Evolutionary conservation across 1,140 invertebrate species (phyloP).

Genomic region (Gerris buenoi): DNA sequence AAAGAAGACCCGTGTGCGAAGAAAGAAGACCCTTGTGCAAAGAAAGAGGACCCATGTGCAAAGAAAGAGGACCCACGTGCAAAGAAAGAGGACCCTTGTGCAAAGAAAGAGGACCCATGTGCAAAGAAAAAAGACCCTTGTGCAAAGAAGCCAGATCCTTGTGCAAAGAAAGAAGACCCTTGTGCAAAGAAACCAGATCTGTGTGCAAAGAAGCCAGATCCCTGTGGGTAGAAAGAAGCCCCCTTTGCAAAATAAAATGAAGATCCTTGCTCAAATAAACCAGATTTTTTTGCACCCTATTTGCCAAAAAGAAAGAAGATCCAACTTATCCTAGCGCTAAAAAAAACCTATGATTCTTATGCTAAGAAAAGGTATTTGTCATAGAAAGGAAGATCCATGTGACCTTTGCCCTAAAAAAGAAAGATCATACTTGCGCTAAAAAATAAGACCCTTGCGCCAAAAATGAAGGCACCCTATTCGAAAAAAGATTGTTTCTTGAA

Average conservation of each 20-base stretch:
- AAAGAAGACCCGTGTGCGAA: neutral
- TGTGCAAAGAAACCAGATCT: conserved; percentile 6
- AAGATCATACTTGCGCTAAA: conserved; percentile 10
- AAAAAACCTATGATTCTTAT: conserved; percentile 5
- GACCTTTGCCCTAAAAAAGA: neutral
- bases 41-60: neutral
- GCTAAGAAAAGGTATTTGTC: neutral
- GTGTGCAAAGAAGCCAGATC: neutral
- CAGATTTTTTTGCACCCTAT: too few relatives aligned
- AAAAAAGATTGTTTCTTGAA: too few relatives aligned
- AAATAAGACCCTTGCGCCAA: conserved; percentile 8
- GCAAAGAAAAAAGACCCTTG: conserved; percentile 6
- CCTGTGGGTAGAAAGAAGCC: neutral
- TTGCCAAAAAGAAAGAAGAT: neutral
- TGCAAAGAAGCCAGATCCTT: neutral
- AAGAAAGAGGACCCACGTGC: neutral
- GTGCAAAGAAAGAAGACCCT: conserved; percentile 5
- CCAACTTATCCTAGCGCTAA: conserved; percentile 2
- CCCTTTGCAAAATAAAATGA: neutral
- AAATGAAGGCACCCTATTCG: conserved; percentile 9
- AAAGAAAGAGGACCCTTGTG: neutral
- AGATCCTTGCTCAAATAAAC: neutral
- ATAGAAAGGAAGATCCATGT: conserved; percentile 5
- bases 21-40: neutral
- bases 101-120: neutral